Base-by-base conservation (phyloP, 2,888 invertebrate species). In the Phyllotreta cruciferae region DNA sequence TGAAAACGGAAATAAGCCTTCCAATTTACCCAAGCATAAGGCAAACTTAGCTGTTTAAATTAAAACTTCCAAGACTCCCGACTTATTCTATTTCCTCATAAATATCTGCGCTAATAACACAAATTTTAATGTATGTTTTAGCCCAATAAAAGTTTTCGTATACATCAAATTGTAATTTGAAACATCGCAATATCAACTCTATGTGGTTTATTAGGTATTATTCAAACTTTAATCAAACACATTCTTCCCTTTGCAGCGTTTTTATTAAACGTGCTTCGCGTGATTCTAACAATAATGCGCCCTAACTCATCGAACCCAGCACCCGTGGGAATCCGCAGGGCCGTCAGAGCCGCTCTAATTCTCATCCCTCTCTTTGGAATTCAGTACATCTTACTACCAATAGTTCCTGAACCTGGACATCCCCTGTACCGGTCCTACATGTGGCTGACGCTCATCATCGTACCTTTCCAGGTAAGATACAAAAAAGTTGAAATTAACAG, bases 281-380 rank as follows among this genome's bases (percentile, higher is more conserved):
- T 89, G 0, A 83, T 88, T 60, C 78, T 89, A 1, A 87, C 86
- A 1, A 89, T 90, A 70, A 79, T 90, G 65, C 86, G 86, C 75
- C 86, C 87, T 0, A 84, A 85, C 39, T 86, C 87, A 4, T 84
- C 85, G 6, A 87, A 86, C 66, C 86, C 86, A 0, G 85, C 85
- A 0, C 85, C 87, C 0, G 71, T 83, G 39, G 86, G 87, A 13
- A 85, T 87, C 50, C 81, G 83, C 45, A 88, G 90, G 74, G 90
- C 91, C 0, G 87, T 87, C 0, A 81, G 90, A 57, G 91, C 92
- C 0, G 87, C 90, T 0, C 82, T 91, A 6, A 89, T 92, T 68
- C 81, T 92, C 75, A 89, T 91, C n/a, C 92, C 92, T 0, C 80
- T 92, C 0, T 88, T 92, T 62, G 92, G 92, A 0, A 80, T 92